Evolutionary conservation across 2,113 vertebrate species (phyloP), one percentile per base, ranked within the genome.

Genomic region (Coregonus clupeaformis): DNA sequence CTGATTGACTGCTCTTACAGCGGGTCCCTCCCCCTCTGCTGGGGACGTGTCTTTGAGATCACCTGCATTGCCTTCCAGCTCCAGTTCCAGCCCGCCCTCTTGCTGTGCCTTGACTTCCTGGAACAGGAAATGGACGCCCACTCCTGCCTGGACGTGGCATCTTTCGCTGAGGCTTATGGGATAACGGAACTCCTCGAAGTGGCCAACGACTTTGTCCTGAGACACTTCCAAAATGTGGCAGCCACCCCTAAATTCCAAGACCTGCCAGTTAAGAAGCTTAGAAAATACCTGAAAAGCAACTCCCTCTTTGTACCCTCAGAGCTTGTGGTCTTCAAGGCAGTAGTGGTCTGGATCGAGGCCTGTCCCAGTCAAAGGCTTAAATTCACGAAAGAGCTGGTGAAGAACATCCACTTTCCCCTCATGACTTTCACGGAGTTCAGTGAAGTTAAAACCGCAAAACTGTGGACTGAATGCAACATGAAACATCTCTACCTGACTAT

Each of bases 401-500:
- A 80, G 16, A 94, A 91, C 0, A 84, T 97, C 60, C 90, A 95
- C 30, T 98, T 98, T 60, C 84, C 94, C 27, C 88, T 96, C 29
- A 96, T 98, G 96, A 96, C 95, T 0, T 94, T 91, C 59, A 82
- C 80, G 64, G 95, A 97, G 80, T 93, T 98, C 79, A 92, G 91
- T 79, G 95, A 93, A 74, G 93, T 96, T 12, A 86, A 82, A 0
- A 84, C 90, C 0, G 82, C 91, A 0, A 88, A 84, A 27, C 89
- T 88, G 52, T 94, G 85, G 90, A 80, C 78, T 0, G 25, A 89
- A 60, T 67, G 14, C 27, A 80, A 66, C 5, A 30, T 86, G 42
- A 32, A 27, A 3, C 24, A 78, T 2, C 80, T 93, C 5, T 93
- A 92, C 13, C 1, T 80, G 7, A 11, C 77, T 0, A 14, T 92